Evolutionary conservation across 1,140 invertebrate genomes (phyloP).

Genomic region (Drosophila nikananu): DNA sequence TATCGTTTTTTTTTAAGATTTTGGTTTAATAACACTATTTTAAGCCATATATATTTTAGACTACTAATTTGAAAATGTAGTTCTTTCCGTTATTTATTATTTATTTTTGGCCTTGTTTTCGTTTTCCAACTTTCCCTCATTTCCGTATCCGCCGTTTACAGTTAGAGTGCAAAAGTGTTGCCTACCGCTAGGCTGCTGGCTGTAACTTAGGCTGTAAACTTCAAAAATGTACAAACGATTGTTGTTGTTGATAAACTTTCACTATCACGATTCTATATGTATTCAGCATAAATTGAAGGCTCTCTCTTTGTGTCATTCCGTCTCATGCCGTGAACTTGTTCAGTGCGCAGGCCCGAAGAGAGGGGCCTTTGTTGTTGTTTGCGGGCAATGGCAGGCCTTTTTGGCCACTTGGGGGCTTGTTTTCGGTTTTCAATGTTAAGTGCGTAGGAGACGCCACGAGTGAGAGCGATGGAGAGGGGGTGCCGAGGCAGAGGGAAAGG

Average conservation of each 20-base stretch:
- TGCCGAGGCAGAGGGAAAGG: background rate
- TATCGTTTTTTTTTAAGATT: background rate
- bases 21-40: background rate
- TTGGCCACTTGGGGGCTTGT: constrained; percentile 75
- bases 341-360: constrained; percentile 51
- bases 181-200: constrained; percentile 26
- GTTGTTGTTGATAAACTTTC: constrained; percentile 62
- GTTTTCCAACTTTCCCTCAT: background rate
- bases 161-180: constrained; percentile 20
- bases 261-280: constrained; percentile 64
- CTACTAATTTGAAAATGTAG: background rate
- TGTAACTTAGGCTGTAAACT: constrained; percentile 62
- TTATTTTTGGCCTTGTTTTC: constrained; percentile 1
- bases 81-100: background rate
- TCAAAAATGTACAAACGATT: constrained; percentile 56
- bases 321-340: constrained; percentile 11
- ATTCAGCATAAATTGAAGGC: constrained; percentile 31
- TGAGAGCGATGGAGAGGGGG: constrained; percentile 21
- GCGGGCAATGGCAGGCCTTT: constrained; percentile 57
- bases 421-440: constrained; percentile 83
- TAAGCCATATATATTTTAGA: background rate
- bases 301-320: constrained; percentile 5
- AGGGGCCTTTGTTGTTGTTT: constrained; percentile 15
- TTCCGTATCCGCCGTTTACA: background rate
- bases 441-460: constrained; percentile 63